Conservation (phyloP, 1,140 invertebrate species). For the Microplitis demolitor region DNA sequence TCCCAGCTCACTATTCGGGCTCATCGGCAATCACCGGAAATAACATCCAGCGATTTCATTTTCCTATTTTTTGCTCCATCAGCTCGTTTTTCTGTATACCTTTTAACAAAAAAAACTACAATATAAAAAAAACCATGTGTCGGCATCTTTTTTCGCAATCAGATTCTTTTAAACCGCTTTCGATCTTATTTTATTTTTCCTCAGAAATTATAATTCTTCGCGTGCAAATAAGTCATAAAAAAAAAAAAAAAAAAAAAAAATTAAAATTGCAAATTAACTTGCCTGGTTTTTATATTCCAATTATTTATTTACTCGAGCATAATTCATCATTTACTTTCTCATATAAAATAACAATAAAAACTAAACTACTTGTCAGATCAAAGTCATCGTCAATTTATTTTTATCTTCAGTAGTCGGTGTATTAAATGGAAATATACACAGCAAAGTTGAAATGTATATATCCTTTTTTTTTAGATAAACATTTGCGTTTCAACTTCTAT, state of each 20-base stretch:
- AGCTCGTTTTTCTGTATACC: background rate
- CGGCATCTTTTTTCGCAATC: conserved; percentile 9
- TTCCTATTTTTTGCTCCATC: conserved; percentile 16
- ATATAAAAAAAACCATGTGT: conserved; percentile 5
- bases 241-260: background rate
- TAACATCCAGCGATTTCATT: conserved; percentile 27
- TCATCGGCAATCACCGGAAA: conserved; percentile 26
- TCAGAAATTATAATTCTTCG: background rate
- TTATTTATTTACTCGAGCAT: no score
- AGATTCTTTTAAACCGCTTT: background rate
- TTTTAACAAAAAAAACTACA: no score
- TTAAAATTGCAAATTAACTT: background rate
- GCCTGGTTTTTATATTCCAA: no score
- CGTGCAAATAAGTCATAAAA: no score
- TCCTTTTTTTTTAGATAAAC: conserved; percentile 59
- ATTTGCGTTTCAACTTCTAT: conserved; percentile 61
- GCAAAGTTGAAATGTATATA: background rate
- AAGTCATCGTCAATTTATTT: background rate
- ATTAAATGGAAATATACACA: no score
- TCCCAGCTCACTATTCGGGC: conserved; percentile 4
- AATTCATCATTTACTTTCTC: no score
- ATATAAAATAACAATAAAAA: no score
- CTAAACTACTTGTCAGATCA: background rate
- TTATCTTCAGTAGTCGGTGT: background rate
- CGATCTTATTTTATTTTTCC: background rate